These are phyloP conservation scores for Vulpes ferrilata DNA, from an alignment of 2,113 vertebrate genomes.

Conservation along the genomic window DNA sequence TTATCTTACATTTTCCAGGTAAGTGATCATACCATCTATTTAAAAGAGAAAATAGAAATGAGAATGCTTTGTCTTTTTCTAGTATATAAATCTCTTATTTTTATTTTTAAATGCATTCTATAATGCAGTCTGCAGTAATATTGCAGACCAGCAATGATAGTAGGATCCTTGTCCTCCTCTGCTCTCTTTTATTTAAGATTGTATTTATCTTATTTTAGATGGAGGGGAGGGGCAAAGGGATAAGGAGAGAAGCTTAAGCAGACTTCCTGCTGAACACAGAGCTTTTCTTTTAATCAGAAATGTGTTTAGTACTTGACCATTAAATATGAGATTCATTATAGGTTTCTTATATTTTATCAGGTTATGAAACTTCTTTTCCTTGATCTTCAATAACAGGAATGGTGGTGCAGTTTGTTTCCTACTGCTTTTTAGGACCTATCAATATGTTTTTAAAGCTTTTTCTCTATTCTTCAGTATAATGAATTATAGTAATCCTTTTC, in stretches of 20 bases:
- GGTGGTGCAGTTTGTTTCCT: neutral
- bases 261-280: neutral
- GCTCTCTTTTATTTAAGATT: neutral
- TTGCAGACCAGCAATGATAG: neutral
- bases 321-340: neutral
- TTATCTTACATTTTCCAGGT: neutral
- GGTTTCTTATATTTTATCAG: neutral
- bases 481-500: neutral
- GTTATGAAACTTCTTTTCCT: neutral
- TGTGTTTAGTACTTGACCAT: neutral
- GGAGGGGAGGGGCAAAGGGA: neutral
- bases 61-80: neutral
- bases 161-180: neutral
- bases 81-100: neutral
- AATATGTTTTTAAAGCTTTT: neutral
- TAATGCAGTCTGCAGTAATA: neutral
- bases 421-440: neutral
- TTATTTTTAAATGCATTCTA: neutral
- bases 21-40: neutral
- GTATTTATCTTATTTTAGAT: neutral
- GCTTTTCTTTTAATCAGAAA: neutral
- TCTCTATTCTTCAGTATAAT: neutral
- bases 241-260: neutral
- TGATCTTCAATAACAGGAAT: neutral
- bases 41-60: constrained; percentile 5